Evolutionary conservation across 2,888 invertebrate species (phyloP), one percentile per base, ranked within the genome.

Genomic region (Lasius platythorax): DNA sequence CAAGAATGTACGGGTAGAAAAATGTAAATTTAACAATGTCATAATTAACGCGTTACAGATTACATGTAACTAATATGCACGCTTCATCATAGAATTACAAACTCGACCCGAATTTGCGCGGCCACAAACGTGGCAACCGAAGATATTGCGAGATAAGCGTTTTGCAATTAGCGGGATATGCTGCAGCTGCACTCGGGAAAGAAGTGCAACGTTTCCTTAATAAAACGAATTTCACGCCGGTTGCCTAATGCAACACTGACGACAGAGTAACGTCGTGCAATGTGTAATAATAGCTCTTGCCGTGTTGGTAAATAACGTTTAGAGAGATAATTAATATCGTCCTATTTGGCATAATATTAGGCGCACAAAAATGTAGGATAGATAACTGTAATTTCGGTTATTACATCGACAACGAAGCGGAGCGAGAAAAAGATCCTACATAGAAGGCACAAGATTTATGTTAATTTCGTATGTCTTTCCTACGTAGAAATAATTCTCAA

Each of bases 191-290:
- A 82, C 79, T 67, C 70, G 85, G 73, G 85, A 89, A 88, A 87
- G 89, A 88, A 87, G 88, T 87, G 86, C 90, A 85, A 85, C 88
- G 89, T 88, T 90, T 90, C 84, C 90, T 84, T 87, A 86, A 90
- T 90, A 90, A 90, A 90, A 88, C 89, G 90, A 90, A 89, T 87
- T 89, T 90, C 82, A 87, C 83, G 82, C 72, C 76, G 70, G 81
- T 90, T 90, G 72, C 87, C 85, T 85, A 90, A 90, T 78, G 79
- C 53, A 46, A 28, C 68, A 82, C 87, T 88, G 89, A 86, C 89
- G 89, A 88, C 89, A 89, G 88, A 76, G 66, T 79, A 82, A 81
- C 82, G 84, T 87, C 82, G 46, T 68, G 87, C 84, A 83, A 85
- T 82, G 87, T 85, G 87, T 88, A 89, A 89, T 89, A 85, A 87